Evolutionary conservation across 1,140 invertebrate species (phyloP).

Genomic region (Yoshiicerus persimilis): DNA sequence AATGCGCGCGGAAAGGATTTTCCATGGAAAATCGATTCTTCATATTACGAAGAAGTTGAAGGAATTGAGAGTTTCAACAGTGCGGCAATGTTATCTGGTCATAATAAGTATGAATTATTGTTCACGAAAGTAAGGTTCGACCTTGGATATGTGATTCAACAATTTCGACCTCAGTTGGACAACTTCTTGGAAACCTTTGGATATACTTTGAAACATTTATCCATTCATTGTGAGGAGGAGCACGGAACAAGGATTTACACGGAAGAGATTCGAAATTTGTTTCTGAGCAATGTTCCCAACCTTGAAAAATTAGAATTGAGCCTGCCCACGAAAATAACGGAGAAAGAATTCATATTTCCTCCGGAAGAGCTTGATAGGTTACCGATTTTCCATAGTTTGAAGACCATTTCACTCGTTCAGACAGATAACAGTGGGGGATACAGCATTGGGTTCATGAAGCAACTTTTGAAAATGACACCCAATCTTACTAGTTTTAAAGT

Average conservation of each 20-base stretch:
- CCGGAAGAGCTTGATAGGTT: not conserved
- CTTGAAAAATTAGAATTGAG: not conserved
- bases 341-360: not conserved
- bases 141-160: not conserved
- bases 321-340: conserved; percentile 32
- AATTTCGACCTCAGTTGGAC: not conserved
- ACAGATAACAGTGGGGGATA: conserved; percentile 22
- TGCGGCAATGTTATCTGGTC: not conserved
- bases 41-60: not conserved
- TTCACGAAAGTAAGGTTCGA: conserved; percentile 27
- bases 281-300: conserved; percentile 4
- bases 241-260: not conserved
- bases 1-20: not conserved
- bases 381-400: not conserved
- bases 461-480: not conserved
- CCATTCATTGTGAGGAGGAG: conserved; percentile 32
- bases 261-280: conserved; percentile 30
- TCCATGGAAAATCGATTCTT: not conserved
- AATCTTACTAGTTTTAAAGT: not conserved
- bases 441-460: conserved; percentile 11
- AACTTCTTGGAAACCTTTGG: conserved; percentile 10
- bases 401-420: not conserved
- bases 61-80: not conserved
- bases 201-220: not conserved
- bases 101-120: not conserved